Evolutionary conservation across 2,888 invertebrate genomes (phyloP).

Genomic region (Saturnia pavonia): DNA sequence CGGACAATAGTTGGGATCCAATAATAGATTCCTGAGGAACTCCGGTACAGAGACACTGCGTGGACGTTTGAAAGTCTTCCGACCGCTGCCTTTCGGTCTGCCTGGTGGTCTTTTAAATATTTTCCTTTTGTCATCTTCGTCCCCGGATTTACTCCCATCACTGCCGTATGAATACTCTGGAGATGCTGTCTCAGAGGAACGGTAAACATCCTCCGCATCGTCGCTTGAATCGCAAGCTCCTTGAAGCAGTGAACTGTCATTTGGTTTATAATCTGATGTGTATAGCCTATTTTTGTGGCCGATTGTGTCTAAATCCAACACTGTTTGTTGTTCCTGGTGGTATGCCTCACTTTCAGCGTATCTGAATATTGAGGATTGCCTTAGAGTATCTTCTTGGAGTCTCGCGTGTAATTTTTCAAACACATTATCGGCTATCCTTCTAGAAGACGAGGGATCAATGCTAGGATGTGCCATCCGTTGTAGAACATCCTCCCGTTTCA

Average conservation of each 20-base stretch:
- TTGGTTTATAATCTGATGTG: slow-evolving; percentile 63
- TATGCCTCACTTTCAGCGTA: slow-evolving; percentile 64
- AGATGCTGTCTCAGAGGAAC: slow-evolving; percentile 64
- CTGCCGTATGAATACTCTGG: slow-evolving; percentile 70
- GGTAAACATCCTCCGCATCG: slow-evolving; percentile 66
- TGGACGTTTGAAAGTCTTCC: slow-evolving; percentile 70
- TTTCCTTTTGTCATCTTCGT: slow-evolving; percentile 74
- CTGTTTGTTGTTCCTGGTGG: slow-evolving; percentile 53
- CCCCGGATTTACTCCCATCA: slow-evolving; percentile 70
- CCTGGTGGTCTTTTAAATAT: slow-evolving; percentile 79
- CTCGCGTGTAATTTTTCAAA: slow-evolving; percentile 65
- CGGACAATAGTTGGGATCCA: slow-evolving; percentile 89
- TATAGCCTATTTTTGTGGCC: slow-evolving; percentile 61
- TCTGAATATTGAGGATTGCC: slow-evolving; percentile 59
- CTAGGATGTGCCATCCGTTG: slow-evolving; percentile 59
- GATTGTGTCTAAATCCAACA: slow-evolving; percentile 66
- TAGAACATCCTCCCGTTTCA: slow-evolving; percentile 67
- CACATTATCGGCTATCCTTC: slow-evolving; percentile 60
- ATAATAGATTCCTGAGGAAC: slow-evolving; percentile 91
- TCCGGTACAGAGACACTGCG: slow-evolving; percentile 87
- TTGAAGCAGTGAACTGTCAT: slow-evolving; percentile 52
- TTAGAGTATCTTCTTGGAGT: slow-evolving; percentile 58
- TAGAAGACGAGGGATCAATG: slow-evolving; percentile 54
- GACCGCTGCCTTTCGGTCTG: slow-evolving; percentile 77
- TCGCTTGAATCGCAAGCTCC: slow-evolving; percentile 68